Base-by-base conservation (phyloP, 2,888 invertebrate genomes). In the Agrotis ipsilon region DNA sequence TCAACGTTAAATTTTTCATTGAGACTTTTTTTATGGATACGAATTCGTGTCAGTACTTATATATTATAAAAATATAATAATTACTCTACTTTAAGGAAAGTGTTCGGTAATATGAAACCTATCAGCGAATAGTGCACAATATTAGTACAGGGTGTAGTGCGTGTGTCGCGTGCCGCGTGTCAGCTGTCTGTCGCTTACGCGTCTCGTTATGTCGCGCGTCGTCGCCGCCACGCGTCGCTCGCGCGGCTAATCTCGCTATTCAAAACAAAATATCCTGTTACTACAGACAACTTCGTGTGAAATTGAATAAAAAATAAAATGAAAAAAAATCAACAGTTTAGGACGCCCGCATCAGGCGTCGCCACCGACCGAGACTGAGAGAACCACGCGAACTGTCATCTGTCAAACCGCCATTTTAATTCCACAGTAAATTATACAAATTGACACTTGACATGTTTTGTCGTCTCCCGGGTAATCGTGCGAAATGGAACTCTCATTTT, bases 361-460 rank as follows among this genome's bases (percentile, higher is more conserved):
- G 82, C 80, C 79, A 77, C 83, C 80, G 64, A 74, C 57, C 63
- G 52, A 74, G 69, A 75, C 75, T 48, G 54, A 67, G 75, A 72
- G 79, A 79, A 85, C 86, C 87, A 88, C 90, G 88, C 87, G 82
- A 89, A 91, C 91, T 91, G 94, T 93, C 94, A 93, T 91, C 93
- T 93, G 94, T 95, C 94, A 93, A 86, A 83, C 90, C 87, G 89
- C 91, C 92, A 91, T 94, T 94, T 94, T 94, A 95, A 94, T 94
- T 93, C 88, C 82, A 87, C 84, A 89, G 91, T 91, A 94, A 94
- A 94, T 94, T 94, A 93, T 88, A 92, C 87, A 92, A 95, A 94
- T 94, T 95, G 94, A 94, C 94, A 94, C 86, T 94, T 95, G 95
- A 94, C 92, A 93, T 94, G 92, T 93, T 95, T 94, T 94, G 94